phyloP scores from a whole-genome alignment of 2,113 vertebrate species.

The Rattus norvegicus region DNA sequence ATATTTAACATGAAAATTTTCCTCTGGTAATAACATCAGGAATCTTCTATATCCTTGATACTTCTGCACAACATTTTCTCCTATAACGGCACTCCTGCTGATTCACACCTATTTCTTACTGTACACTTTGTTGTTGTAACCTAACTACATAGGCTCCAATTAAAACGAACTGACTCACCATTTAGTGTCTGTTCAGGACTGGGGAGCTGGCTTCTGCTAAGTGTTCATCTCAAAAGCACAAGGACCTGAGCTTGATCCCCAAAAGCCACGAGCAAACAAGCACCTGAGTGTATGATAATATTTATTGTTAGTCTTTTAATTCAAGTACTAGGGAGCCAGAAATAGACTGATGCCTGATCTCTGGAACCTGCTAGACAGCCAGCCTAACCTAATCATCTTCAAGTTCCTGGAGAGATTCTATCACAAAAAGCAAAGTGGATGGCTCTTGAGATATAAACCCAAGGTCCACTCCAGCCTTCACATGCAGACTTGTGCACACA shows the following conservation, averaged over 20 bases:
- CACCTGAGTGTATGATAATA: neutral
- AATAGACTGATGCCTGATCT: neutral
- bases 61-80: neutral
- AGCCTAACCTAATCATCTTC: neutral
- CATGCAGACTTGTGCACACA: neutral
- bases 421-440: neutral
- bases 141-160: neutral
- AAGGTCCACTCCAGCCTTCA: too few species aligned
- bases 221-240: neutral
- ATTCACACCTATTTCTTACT: neutral
- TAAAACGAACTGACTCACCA: neutral
- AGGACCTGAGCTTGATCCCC: neutral
- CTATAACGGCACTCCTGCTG: neutral
- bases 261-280: neutral
- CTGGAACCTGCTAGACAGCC: neutral
- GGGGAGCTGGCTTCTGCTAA: neutral
- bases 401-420: neutral
- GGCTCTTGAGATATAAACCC: neutral
- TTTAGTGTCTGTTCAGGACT: neutral
- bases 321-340: neutral
- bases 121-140: neutral
- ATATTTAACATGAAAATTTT: neutral
- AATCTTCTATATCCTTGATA: neutral
- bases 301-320: neutral
- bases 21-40: neutral